These are phyloP conservation scores for Astropecten irregularis DNA, from an alignment of 53 echinoderm and acorn worm species.

Conservation along the genomic window DNA sequence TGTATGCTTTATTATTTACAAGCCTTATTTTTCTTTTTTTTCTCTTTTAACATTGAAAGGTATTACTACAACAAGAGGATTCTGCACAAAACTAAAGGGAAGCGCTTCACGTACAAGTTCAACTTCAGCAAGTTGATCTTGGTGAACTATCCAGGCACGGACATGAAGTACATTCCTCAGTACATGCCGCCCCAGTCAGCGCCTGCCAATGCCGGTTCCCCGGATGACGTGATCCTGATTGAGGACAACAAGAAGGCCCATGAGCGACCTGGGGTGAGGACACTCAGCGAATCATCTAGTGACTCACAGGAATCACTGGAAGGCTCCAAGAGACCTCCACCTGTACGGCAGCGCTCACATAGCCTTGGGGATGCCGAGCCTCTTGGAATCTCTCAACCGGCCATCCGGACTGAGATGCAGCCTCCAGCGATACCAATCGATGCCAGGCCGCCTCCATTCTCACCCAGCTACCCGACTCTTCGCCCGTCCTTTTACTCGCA, in stretches of 20 bases:
- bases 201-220: conserved; percentile 63
- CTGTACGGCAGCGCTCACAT: conserved; percentile 79
- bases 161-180: conserved; percentile 89
- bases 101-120: conserved; percentile 98
- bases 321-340: conserved; percentile 42
- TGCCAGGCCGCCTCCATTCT: conserved; percentile 43
- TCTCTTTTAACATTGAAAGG: conserved; percentile 29
- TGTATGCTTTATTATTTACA: too few species aligned
- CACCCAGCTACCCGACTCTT: conserved; percentile 62
- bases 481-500: conserved; percentile 89
- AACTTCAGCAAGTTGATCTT: conserved; percentile 97
- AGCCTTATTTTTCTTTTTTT: too few species aligned
- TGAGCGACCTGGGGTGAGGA: conserved; percentile 60
- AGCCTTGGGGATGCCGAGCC: conserved; percentile 82
- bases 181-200: conserved; percentile 65
- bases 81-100: conserved; percentile 96
- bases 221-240: conserved; percentile 66
- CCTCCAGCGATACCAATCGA: conserved; percentile 31
- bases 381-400: conserved; percentile 41
- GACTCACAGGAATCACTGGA: conserved; percentile 90
- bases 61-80: conserved; percentile 99
- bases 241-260: conserved; percentile 69
- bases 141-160: conserved; percentile 94
- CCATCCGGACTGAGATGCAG: conserved; percentile 41
- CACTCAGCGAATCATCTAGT: conserved; percentile 77